These are phyloP conservation scores for Tenthredo mesomela DNA, from an alignment of 2,888 invertebrate species.

Conservation along the genomic window DNA sequence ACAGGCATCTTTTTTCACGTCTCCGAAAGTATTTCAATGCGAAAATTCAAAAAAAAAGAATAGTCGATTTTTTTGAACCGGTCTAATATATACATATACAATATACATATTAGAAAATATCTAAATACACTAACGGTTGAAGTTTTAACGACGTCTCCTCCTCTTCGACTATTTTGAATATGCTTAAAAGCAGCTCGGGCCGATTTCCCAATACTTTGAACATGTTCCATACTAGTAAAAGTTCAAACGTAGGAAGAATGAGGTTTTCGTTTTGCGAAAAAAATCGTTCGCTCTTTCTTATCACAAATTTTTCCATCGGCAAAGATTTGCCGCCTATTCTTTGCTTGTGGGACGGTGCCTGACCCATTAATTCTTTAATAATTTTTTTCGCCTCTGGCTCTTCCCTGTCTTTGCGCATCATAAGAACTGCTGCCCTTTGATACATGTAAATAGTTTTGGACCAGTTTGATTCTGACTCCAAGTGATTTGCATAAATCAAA, in stretches of 20 bases:
- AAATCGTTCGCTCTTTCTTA: slow-evolving; percentile 91
- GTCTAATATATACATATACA: no score
- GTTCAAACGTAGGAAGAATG: slow-evolving; percentile 90
- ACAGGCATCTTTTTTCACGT: no score
- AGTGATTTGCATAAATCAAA: slow-evolving; percentile 84
- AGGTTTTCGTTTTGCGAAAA: slow-evolving; percentile 86
- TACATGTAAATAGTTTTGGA: slow-evolving; percentile 95
- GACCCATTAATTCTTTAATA: slow-evolving; percentile 86
- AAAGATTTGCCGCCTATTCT: slow-evolving; percentile 97
- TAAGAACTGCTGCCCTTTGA: slow-evolving; percentile 90
- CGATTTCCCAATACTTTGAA: slow-evolving; percentile 90
- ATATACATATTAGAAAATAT: neutral
- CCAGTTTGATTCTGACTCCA: slow-evolving; percentile 92
- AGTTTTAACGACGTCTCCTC: slow-evolving; percentile 72
- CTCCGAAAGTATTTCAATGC: no score
- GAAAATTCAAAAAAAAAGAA: no score
- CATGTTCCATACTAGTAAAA: slow-evolving; percentile 96
- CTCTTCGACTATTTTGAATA: slow-evolving; percentile 83
- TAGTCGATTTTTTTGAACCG: no score
- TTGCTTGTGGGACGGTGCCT: slow-evolving; percentile 90
- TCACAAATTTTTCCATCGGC: slow-evolving; percentile 97
- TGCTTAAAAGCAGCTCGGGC: slow-evolving; percentile 81
- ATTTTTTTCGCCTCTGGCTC: slow-evolving; percentile 79
- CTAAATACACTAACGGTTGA: slow-evolving; percentile 56
- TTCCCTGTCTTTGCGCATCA: slow-evolving; percentile 84